Evolutionary conservation across 2,888 invertebrate genomes (phyloP).

Genomic region (Dromius quadrimaculatus): DNA sequence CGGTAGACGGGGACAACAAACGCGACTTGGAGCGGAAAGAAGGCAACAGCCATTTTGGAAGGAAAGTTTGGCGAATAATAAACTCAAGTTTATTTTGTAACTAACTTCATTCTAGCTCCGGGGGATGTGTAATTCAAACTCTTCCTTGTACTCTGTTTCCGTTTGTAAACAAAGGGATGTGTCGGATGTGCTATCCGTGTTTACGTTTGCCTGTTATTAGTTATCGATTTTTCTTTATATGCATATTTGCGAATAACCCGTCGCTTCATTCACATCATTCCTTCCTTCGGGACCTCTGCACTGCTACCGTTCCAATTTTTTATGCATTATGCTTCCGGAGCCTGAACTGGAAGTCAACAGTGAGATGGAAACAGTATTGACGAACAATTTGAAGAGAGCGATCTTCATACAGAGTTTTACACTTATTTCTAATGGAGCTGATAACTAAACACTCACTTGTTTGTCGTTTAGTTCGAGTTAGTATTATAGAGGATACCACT

Average conservation of each 20-base stretch:
- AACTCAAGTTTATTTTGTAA: constrained; percentile 53
- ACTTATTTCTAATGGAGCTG: no score
- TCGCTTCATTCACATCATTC: not conserved
- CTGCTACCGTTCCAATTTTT: no score
- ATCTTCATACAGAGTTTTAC: no score
- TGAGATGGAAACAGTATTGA: no score
- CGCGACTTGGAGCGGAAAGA: constrained; percentile 33
- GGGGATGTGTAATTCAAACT: constrained; percentile 53
- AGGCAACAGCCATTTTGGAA: constrained; percentile 51
- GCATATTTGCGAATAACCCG: constrained; percentile 38
- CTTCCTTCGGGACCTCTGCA: no score
- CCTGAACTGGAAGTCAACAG: no score
- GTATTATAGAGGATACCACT: no score
- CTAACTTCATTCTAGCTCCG: constrained; percentile 52
- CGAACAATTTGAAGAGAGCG: no score
- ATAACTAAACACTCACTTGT: no score
- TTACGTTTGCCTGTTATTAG: constrained; percentile 52
- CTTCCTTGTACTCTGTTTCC: constrained; percentile 51
- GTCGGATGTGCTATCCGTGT: constrained; percentile 45
- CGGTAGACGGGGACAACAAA: constrained; percentile 36
- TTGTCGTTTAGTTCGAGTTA: no score
- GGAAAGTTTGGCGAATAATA: constrained; percentile 52
- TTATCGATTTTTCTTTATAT: constrained; percentile 52
- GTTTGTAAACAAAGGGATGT: constrained; percentile 52
- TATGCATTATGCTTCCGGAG: no score